phyloP scores from a whole-genome alignment of 2,797 vertebrate genomes.

The Spinus pinus region DNA sequence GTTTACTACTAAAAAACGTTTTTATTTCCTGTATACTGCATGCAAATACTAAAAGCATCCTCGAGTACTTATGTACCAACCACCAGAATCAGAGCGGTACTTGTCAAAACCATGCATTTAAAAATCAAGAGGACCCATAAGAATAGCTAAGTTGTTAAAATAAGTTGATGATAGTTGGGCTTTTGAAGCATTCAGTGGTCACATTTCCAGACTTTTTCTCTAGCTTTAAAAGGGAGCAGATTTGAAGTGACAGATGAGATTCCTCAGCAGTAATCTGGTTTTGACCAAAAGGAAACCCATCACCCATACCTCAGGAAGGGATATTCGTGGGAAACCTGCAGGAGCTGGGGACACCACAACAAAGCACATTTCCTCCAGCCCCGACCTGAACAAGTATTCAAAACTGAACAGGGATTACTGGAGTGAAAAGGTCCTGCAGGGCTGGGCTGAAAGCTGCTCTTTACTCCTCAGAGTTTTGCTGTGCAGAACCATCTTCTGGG shows the following conservation, averaged over 20 bases:
- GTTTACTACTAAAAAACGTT: not conserved
- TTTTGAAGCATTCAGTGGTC: not conserved
- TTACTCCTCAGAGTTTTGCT: slow-evolving; percentile 42
- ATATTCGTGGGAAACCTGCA: not conserved
- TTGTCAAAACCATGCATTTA: slow-evolving; percentile 1
- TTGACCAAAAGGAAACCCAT: not conserved
- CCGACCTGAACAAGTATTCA: not conserved
- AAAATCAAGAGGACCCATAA: not conserved
- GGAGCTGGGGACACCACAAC: not conserved
- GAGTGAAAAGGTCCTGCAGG: not conserved
- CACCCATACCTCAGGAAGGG: not conserved
- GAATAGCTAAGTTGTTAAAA: not conserved
- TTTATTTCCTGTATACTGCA: not conserved
- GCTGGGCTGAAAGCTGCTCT: not conserved
- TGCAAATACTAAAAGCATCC: slow-evolving; percentile 33
- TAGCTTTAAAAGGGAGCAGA: not conserved
- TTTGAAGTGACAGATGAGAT: not conserved
- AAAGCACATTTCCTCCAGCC: not conserved
- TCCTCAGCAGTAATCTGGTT: not conserved
- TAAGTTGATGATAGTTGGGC: not conserved
- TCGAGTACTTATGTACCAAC: not conserved
- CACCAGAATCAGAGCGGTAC: not conserved
- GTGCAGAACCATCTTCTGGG: not conserved
- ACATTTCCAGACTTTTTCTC: not conserved
- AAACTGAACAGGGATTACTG: not conserved